Percentiles rank a stretch among this genome's conserved stretches.
Evolutionary conservation across 2,888 invertebrate species (phyloP).

Genomic region (Amphipoea oculea): DNA sequence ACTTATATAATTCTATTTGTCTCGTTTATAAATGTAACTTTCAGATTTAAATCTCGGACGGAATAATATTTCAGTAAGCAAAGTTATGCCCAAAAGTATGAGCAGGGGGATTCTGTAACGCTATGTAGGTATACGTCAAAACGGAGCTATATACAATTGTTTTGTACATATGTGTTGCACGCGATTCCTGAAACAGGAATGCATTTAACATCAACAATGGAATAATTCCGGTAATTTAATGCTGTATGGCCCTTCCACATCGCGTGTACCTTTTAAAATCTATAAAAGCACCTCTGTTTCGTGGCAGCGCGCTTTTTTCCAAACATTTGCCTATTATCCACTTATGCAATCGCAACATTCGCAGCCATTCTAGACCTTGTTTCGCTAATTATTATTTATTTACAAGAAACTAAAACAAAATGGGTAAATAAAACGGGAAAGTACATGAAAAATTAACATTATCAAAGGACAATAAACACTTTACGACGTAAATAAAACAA

Average conservation of each 20-base stretch:
- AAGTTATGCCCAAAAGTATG: constrained; percentile 8
- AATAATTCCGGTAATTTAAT: constrained; percentile 87
- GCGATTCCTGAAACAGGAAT: constrained; percentile 85
- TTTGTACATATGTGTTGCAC: constrained; percentile 77
- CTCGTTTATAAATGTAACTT: constrained; percentile 29
- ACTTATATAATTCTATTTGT: constrained; percentile 45
- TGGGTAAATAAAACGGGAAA: not conserved
- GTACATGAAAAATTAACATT: constrained; percentile 8
- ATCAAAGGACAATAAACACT: constrained; percentile 32
- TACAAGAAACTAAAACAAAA: not conserved
- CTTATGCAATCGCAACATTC: constrained; percentile 36
- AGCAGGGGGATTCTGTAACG: constrained; percentile 2
- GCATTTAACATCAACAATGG: constrained; percentile 86
- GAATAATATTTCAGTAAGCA: constrained; percentile 31
- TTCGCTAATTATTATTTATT: constrained; percentile 35
- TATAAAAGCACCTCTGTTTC: constrained; percentile 68
- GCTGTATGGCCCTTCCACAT: constrained; percentile 78
- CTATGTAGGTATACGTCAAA: constrained; percentile 7
- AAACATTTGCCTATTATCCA: constrained; percentile 38
- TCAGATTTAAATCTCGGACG: constrained; percentile 35
- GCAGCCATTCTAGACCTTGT: constrained; percentile 30
- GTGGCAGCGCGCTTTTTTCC: constrained; percentile 40
- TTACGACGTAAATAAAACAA: constrained; percentile 38
- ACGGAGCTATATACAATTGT: constrained; percentile 61
- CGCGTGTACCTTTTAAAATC: constrained; percentile 81